Conservation (phyloP, 2,888 invertebrate species). For the Protonemura montana region DNA sequence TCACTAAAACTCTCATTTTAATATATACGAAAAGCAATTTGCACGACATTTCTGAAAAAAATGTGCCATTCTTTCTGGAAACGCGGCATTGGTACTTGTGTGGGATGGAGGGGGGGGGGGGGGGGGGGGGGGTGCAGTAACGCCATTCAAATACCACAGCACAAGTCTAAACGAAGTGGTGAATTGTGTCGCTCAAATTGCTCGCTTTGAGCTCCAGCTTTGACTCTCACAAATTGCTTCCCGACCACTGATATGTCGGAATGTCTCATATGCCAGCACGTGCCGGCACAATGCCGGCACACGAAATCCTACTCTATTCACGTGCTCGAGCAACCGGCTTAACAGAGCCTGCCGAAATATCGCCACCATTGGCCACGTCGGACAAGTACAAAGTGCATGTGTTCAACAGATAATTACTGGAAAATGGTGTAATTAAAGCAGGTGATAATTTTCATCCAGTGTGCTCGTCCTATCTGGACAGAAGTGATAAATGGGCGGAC, state of each 20-base stretch:
- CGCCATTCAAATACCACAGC: constrained; percentile 17
- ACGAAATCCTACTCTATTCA: not conserved
- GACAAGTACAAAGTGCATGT: constrained; percentile 12
- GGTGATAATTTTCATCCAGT: constrained; percentile 20
- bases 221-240: constrained; percentile 30
- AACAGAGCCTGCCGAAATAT: not conserved
- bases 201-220: constrained; percentile 16
- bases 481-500: not conserved
- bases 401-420: constrained; percentile 13
- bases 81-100: too few species aligned
- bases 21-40: not conserved
- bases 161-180: not conserved
- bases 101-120: too few species aligned
- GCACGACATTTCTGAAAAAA: not conserved
- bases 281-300: not conserved
- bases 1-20: not conserved
- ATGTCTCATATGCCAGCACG: constrained; percentile 27
- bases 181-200: constrained; percentile 14
- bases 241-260: constrained; percentile 29
- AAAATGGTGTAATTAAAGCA: constrained; percentile 20
- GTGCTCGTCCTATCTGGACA: not conserved
- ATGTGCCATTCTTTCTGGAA: not conserved
- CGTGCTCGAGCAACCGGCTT: not conserved
- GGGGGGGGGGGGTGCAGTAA: too few species aligned
- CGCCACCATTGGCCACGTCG: not conserved